Evolutionary conservation across 2,888 invertebrate species (phyloP), one percentile per base, ranked within the genome.

Genomic region (Trichopria drosophilae): DNA sequence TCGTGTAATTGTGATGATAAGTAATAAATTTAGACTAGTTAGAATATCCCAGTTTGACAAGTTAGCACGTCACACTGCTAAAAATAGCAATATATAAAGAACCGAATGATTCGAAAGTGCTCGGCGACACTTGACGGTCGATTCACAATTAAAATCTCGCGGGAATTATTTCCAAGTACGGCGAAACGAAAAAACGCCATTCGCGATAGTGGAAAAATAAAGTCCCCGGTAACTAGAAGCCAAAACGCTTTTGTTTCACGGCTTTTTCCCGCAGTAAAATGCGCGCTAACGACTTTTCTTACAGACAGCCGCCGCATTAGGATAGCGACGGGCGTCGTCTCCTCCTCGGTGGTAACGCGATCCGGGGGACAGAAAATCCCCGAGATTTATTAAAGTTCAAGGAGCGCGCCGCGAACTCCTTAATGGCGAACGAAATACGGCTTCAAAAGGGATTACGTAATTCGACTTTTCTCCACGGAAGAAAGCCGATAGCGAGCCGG

Each of bases 391-490:
- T 67, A 66, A 68, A 68, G 66, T 62, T 65, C 59, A 58, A 62
- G 53, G 59, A 64, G 61, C 59, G 58, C 61, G 53, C 58, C 63
- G 61, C 60, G 57, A 59, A 53, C 54, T 61, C 58, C 55, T 65
- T 71, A 72, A 73, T 71, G 70, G 69, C 60, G 63, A 67, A 68
- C 60, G 60, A 63, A 69, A 73, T 70, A 71, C 60, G 67, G 62
- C 71, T 68, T 73, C 72, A 72, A 73, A 74, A 68, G 69, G 57
- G 62, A 71, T 70, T 70, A 71, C 66, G 64, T 66, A 65, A 70
- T 69, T 62, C 59, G 61, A 64, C 62, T 66, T 67, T 60, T 47
- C 49, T 60, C 59, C 64, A 57, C 60, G 58, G 45, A 47, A 45
- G 53, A 45, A 59, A 55, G 51, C 41, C 57, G 59, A 59, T 55